These are phyloP conservation scores for Scotopteryx bipunctaria DNA, from an alignment of 2,888 invertebrate species.

Conservation along the genomic window DNA sequence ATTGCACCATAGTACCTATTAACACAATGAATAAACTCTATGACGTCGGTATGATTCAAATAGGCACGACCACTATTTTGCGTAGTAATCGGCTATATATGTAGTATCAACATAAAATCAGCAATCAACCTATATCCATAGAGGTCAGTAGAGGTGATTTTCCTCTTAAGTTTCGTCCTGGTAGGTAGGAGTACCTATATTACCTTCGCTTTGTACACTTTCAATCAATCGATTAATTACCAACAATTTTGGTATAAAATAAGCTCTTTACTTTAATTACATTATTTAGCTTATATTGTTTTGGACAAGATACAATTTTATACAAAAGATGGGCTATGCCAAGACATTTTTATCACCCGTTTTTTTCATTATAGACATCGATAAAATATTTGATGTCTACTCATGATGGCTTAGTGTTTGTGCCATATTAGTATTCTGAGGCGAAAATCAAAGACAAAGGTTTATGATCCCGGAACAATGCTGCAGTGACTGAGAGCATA, in stretches of 20 bases:
- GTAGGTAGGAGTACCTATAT: too few relatives aligned
- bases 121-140: too few relatives aligned
- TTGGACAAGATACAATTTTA: too few relatives aligned
- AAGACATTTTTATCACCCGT: too few relatives aligned
- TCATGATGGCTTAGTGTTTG: not conserved
- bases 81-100: not conserved
- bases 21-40: not conserved
- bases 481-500: not conserved
- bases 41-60: not conserved
- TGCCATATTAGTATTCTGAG: slow-evolving; percentile 11
- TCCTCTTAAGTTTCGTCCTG: too few relatives aligned
- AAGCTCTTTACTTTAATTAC: too few relatives aligned
- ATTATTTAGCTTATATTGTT: too few relatives aligned
- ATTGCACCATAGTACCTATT: slow-evolving; percentile 33
- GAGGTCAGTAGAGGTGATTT: too few relatives aligned
- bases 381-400: slow-evolving; percentile 13
- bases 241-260: too few relatives aligned
- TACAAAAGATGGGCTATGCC: too few relatives aligned
- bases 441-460: slow-evolving; percentile 13
- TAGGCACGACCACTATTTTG: not conserved
- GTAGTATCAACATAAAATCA: not conserved
- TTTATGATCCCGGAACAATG: slow-evolving; percentile 34
- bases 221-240: too few relatives aligned
- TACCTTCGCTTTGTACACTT: too few relatives aligned
- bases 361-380: not conserved